Conservation (phyloP, 2,888 invertebrate genomes). For the Chelonus formosanus region DNA sequence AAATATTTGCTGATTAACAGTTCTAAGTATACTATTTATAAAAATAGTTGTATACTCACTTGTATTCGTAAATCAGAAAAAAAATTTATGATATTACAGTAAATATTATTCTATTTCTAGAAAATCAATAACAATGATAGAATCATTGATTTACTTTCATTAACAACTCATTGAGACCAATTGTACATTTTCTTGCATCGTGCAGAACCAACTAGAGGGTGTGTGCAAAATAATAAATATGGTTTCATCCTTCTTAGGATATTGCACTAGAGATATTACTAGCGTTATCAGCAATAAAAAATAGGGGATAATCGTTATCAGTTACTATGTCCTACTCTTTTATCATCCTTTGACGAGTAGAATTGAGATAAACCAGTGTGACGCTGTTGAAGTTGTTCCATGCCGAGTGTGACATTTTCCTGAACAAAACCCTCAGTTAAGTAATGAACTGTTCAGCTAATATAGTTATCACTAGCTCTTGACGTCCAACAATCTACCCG, state of each 20-base stretch:
- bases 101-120: too few relatives aligned
- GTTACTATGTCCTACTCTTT: conserved; percentile 18
- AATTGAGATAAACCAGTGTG: conserved; percentile 21
- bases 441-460: conserved; percentile 25
- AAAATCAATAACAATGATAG: too few relatives aligned
- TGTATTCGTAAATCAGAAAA: too few relatives aligned
- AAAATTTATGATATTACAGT: too few relatives aligned
- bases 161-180: conserved; percentile 13
- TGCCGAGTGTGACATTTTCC: conserved; percentile 18
- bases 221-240: conserved; percentile 29
- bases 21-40: too few relatives aligned
- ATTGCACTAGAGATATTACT: conserved; percentile 22
- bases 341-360: conserved; percentile 9
- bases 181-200: conserved; percentile 13
- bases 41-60: too few relatives aligned
- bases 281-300: conserved; percentile 26
- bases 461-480: conserved; percentile 1
- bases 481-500: conserved; percentile 19
- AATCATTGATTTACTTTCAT: background rate
- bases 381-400: conserved; percentile 12
- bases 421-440: conserved; percentile 10
- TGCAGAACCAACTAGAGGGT: conserved; percentile 20
- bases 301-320: conserved; percentile 10
- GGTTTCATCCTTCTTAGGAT: conserved; percentile 11
- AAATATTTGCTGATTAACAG: too few relatives aligned